Evolutionary conservation across 1,140 invertebrate genomes (phyloP).

Genomic region (Drosophila virilis): DNA sequence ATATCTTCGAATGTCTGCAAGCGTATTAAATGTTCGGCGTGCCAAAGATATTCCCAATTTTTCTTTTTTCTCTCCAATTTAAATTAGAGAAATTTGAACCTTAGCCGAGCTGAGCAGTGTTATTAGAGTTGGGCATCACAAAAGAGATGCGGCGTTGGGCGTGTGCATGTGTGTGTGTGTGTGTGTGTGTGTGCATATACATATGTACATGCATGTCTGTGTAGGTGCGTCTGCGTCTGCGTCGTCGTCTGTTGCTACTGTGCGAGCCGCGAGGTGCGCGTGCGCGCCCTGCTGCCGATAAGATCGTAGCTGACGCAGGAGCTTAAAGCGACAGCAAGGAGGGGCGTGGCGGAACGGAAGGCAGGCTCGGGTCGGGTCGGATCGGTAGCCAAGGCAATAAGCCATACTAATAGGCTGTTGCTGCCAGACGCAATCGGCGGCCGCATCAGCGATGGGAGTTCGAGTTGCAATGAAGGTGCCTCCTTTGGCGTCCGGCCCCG

Average conservation of each 20-base stretch:
- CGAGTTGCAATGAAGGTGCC: conserved; percentile 29
- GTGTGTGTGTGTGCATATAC: background rate
- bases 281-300: conserved; percentile 72
- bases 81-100: too few relatives aligned
- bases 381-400: conserved; percentile 66
- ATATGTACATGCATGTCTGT: conserved; percentile 8
- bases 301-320: conserved; percentile 46
- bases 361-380: conserved; percentile 18
- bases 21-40: too few relatives aligned
- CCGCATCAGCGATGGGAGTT: conserved; percentile 39
- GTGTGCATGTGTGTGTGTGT: conserved; percentile 30
- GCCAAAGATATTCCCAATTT: too few relatives aligned
- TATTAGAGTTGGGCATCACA: background rate
- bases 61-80: too few relatives aligned
- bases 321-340: conserved; percentile 3
- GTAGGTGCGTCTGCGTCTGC: conserved; percentile 13
- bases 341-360: background rate
- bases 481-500: conserved; percentile 8
- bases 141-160: conserved; percentile 50
- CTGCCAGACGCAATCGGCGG: conserved; percentile 41
- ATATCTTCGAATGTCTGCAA: too few relatives aligned
- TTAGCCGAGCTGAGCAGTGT: conserved; percentile 45
- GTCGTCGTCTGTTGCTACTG: conserved; percentile 28
- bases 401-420: conserved; percentile 79
- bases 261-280: conserved; percentile 61